Conservation (phyloP, 2,888 invertebrate genomes). For the Micoletzkya japonica region DNA sequence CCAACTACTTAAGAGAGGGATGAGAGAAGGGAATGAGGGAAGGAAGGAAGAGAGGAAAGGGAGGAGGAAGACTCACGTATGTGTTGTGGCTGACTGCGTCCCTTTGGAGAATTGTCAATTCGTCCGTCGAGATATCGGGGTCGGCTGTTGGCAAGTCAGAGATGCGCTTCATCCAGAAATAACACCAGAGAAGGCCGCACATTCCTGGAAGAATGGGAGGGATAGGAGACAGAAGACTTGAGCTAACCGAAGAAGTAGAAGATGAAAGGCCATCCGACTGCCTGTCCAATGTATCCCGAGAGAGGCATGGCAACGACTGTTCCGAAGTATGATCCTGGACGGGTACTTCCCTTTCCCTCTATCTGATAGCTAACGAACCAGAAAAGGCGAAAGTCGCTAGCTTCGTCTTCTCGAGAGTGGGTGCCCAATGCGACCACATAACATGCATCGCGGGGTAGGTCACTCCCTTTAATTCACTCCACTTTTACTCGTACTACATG, state of each 20-base stretch:
- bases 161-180: slow-evolving; percentile 64
- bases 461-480: slow-evolving; percentile 44
- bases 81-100: slow-evolving; percentile 47
- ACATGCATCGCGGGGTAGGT: slow-evolving; percentile 60
- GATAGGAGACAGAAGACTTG: not conserved
- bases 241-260: slow-evolving; percentile 70
- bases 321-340: slow-evolving; percentile 59
- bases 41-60: too few relatives aligned
- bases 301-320: slow-evolving; percentile 56
- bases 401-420: slow-evolving; percentile 53
- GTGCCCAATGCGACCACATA: slow-evolving; percentile 58
- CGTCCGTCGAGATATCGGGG: slow-evolving; percentile 64
- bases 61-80: slow-evolving; percentile 43
- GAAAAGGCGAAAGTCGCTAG: slow-evolving; percentile 56
- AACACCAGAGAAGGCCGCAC: slow-evolving; percentile 49
- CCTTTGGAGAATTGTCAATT: slow-evolving; percentile 66
- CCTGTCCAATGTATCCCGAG: slow-evolving; percentile 48
- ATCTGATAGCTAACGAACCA: slow-evolving; percentile 55
- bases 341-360: not conserved
- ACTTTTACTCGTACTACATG: not conserved
- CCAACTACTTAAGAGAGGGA: too few relatives aligned
- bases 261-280: slow-evolving; percentile 71
- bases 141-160: slow-evolving; percentile 66
- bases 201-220: slow-evolving; percentile 37
- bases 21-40: too few relatives aligned